Evolutionary conservation across 2,888 invertebrate species (phyloP).

Genomic region (Ichneumon xanthorius): DNA sequence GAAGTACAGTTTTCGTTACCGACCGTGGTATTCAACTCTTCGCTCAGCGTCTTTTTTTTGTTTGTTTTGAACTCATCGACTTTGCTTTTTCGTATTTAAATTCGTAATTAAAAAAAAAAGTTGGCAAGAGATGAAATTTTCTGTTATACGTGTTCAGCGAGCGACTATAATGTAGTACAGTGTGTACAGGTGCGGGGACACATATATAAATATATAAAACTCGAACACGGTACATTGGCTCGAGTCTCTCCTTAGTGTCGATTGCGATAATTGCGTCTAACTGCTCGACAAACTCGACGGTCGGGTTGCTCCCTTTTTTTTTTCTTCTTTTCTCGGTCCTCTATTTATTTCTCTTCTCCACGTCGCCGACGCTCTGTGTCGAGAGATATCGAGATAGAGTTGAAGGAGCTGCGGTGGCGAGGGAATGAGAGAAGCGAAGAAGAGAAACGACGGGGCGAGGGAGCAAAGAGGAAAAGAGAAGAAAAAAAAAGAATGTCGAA

Average conservation of each 20-base stretch:
- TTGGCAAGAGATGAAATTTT: too few relatives aligned
- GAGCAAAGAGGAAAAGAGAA: conserved; percentile 4
- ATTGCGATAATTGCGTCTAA: conserved; percentile 72
- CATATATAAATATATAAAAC: conserved; percentile 39
- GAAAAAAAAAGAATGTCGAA: conserved; percentile 64
- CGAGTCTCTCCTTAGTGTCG: conserved; percentile 55
- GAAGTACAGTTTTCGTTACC: too few relatives aligned
- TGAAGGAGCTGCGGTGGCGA: conserved; percentile 50
- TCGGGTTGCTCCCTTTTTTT: conserved; percentile 35
- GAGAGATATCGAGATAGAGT: conserved; percentile 53
- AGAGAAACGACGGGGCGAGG: conserved; percentile 18
- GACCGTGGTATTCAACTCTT: too few relatives aligned
- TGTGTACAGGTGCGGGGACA: conserved; percentile 9
- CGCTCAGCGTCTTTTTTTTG: too few relatives aligned
- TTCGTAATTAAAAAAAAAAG: too few relatives aligned
- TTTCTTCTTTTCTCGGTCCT: conserved; percentile 28
- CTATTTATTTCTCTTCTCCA: conserved; percentile 40
- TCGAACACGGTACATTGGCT: conserved; percentile 26
- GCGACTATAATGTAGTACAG: conserved; percentile 10
- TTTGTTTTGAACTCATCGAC: too few relatives aligned
- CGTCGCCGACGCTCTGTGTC: conserved; percentile 26
- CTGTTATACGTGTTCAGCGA: neutral
- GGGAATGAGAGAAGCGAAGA: conserved; percentile 39
- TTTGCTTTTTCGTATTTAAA: too few relatives aligned
- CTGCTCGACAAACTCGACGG: conserved; percentile 69